A percentile compares a stretch with the other conserved stretches of the same genome.
Evolutionary conservation across 2,888 invertebrate species (phyloP).

Genomic region (Pristionchus mayeri): DNA sequence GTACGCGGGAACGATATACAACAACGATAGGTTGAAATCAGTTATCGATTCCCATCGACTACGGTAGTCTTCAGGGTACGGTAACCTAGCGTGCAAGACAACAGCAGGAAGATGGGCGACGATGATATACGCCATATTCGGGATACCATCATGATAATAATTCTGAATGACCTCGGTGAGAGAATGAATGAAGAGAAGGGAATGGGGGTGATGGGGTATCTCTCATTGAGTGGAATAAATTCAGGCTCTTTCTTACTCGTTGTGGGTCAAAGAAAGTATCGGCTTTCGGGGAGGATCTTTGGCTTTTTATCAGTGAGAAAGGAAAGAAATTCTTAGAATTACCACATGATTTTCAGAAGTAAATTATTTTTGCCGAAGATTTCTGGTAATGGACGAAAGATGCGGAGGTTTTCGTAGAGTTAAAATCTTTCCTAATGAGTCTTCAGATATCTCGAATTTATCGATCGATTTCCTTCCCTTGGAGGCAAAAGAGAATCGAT

Average conservation of each 20-base stretch:
- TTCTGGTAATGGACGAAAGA: too few species aligned
- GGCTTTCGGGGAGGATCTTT: constrained; percentile 52
- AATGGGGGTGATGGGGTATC: neutral
- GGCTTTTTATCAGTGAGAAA: constrained; percentile 56
- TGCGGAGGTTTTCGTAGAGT: too few species aligned
- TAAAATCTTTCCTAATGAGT: too few species aligned
- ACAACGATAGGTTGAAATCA: neutral
- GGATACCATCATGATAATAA: constrained; percentile 93
- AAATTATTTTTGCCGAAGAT: neutral
- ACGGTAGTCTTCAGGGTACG: constrained; percentile 87
- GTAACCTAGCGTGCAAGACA: constrained; percentile 93
- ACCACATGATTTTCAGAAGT: neutral
- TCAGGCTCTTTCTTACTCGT: constrained; percentile 84
- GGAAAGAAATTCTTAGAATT: neutral
- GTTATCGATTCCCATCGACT: neutral
- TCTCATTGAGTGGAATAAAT: neutral
- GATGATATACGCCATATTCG: constrained; percentile 90
- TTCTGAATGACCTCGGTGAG: constrained; percentile 89
- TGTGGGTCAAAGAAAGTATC: constrained; percentile 59
- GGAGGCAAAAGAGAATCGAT: too few species aligned
- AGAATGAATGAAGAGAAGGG: neutral
- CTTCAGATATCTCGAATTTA: too few species aligned
- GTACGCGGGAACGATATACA: constrained; percentile 74
- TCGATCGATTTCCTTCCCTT: too few species aligned
- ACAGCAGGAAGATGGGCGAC: constrained; percentile 88